Evolutionary conservation across 2,113 vertebrate species (phyloP).

Genomic region (Sceloporus undulatus): DNA sequence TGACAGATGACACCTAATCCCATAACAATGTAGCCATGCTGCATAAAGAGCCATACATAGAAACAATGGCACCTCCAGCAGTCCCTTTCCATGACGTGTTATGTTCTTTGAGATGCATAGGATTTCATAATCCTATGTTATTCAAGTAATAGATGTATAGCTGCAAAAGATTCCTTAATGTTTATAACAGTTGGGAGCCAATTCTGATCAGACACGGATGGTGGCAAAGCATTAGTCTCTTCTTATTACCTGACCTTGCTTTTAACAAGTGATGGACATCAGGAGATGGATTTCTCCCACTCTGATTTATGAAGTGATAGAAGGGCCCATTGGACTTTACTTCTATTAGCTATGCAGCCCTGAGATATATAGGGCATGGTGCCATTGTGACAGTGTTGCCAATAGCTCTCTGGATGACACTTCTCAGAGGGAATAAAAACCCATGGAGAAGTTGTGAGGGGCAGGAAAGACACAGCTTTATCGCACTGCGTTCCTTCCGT

Average conservation of each 20-base stretch:
- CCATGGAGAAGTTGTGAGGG: too few relatives aligned
- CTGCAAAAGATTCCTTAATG: neutral
- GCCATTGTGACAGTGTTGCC: neutral
- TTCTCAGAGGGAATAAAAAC: neutral
- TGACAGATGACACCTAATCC: neutral
- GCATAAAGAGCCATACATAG: neutral
- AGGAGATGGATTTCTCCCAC: neutral
- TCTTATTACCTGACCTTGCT: neutral
- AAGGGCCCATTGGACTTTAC: neutral
- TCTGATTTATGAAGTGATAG: neutral
- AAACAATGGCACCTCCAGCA: neutral
- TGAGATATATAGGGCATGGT: neutral
- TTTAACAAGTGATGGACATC: neutral
- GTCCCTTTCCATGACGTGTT: neutral
- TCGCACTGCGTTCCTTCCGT: neutral
- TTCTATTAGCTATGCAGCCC: neutral
- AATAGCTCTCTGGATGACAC: neutral
- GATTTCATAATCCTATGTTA: neutral
- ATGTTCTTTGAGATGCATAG: neutral
- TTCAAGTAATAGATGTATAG: too few relatives aligned
- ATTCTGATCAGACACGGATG: constrained; percentile 11
- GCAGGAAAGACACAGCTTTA: neutral
- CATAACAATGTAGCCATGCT: neutral
- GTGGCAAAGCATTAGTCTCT: neutral
- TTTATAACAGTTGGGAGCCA: neutral